Base-by-base conservation (phyloP, 2,797 vertebrate genomes). In the Dicrostonyx torquatus region DNA sequence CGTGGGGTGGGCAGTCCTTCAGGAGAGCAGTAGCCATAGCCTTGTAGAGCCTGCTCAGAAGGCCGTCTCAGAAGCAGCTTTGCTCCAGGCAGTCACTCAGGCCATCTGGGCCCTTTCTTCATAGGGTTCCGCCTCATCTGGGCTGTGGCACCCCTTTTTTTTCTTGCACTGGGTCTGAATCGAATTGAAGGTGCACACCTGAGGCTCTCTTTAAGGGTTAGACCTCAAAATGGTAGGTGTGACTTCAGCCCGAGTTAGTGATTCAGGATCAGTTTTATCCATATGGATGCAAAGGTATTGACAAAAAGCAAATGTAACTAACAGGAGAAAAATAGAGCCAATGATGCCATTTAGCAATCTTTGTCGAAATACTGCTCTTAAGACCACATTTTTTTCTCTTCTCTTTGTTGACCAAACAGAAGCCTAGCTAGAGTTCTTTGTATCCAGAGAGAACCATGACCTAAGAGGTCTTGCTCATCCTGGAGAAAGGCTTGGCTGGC, bases 1-100 rank as follows among this genome's bases (percentile, higher is more conserved):
- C 15, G 6, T 62, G 87, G 58, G 94, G 89, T 37, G 37, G 89
- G 80, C 87, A 78, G 84, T 60, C 58, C 96, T 94, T 95, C 58
- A 86, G 92, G 94, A 91, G 73, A 90, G 92, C 72, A 9, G n/a
- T 83, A 90, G 76, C 58, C 93, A 50, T 45, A 45, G 62, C 40
- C 48, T 40, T 14, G 31, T 12, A 62, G 24, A 62, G 37, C 80
- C 58, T 22, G 20, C 5, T 89, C 53, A 93, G 85, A 17, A 90
- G 70, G 40, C 24, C 62, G 53, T 4, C 13, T 48, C 22, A 2
- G 26, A 43, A 29, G 17, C 45, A 48, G 34, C 73, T 83, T 24
- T 82, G 1, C 24, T 87, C 22, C 53, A 43, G n/a, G 5, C 8
- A 6, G 34, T 77, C 24, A 50, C 66, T 87, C 60, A 22, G 45